Base-by-base conservation (phyloP, 2,888 invertebrate species). In the Cyclophora albipunctata region DNA sequence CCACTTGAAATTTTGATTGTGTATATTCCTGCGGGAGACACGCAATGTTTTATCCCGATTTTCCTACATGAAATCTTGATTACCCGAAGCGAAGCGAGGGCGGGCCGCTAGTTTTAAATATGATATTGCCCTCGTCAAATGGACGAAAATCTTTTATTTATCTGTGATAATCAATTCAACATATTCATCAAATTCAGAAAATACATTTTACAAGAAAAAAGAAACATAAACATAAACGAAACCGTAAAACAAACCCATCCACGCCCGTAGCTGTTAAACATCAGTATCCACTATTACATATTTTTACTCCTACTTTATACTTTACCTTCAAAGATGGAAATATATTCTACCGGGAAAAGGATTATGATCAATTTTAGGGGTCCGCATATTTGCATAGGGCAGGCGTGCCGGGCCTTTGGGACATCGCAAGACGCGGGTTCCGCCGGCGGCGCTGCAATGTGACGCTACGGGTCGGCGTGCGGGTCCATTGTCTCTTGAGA, bases 381-480 rank as follows among this genome's bases (percentile, higher is more conserved):
- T 61, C 81, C 81, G 76, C 67, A 66, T 82, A 83, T 84, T 84
- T 82, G 81, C 79, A 84, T 84, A 83, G 79, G 81, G 77, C 82
- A 75, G 71, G 78, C 81, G 76, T 80, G 81, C 69, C 56, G 72
- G 67, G 63, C 61, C 61, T 59, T 65, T 60, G 68, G 62, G 68
- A 62, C 60, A 57, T 62, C 59, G 64, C 59, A 61, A 63, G 67
- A 67, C 66, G 64, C 63, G 67, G 66, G 64, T 58, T 56, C 59
- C 55, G 70, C 73, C 72, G 75, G 59, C 69, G 72, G 73, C 72
- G 60, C 64, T 65, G 62, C 66, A 63, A 64, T 73, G 68, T 66
- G 71, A 74, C 68, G 79, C 68, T 75, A 67, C 75, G 69, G 74
- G 58, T 58, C 50, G 56, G 40, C 2, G 51, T 40, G n/a, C 41